Evolutionary conservation across 2,888 invertebrate genomes (phyloP), one percentile per base, ranked within the genome.

Genomic region (Drosophila buzzatii): DNA sequence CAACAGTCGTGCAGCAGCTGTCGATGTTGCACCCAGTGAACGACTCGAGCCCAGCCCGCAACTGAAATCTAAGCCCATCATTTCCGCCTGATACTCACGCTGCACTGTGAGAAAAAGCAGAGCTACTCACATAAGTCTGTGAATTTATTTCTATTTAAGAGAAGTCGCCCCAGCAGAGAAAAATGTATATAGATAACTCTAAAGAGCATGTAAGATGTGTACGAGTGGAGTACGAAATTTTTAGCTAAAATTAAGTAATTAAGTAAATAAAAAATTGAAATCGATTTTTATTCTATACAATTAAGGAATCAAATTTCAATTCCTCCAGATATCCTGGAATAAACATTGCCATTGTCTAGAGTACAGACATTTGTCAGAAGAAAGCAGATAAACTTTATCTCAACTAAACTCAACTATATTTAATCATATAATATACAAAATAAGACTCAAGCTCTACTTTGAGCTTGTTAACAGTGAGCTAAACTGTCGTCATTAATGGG

Each of bases 21-120:
- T 47, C 53, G 42, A 42, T 70, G 79, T 73, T 55, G 63, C 59
- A 57, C 59, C 60, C 37, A 33, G 39, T 14, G 44, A 37, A 23
- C 47, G 44, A 27, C 18, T 27, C 33, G 51, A 14, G 9, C 31
- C 12, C 7, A 33, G 33, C 47, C 41, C 37, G 31, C 62, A 57
- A 58, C 60, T 68, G 70, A 81, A 79, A 85, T 86, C 89, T 81
- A 69, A 55, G 61, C 69, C 70, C 80, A 82, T 74, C 78, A 82
- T 78, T 87, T 87, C 87, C 87, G 85, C 76, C 58, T 39, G 39
- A 39, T 49, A 31, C 49, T 37, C 23, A 49, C 5, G 47, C 3
- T 59, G 10, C 67, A 67, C 66, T 47, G 33, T 1, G 7, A 49
- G 49, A 59, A 55, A 33, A 64, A 18, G 6, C 12, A 20, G 18